Base-by-base conservation (phyloP, 2,888 invertebrate species). In the Sphaeridia pumilis region DNA sequence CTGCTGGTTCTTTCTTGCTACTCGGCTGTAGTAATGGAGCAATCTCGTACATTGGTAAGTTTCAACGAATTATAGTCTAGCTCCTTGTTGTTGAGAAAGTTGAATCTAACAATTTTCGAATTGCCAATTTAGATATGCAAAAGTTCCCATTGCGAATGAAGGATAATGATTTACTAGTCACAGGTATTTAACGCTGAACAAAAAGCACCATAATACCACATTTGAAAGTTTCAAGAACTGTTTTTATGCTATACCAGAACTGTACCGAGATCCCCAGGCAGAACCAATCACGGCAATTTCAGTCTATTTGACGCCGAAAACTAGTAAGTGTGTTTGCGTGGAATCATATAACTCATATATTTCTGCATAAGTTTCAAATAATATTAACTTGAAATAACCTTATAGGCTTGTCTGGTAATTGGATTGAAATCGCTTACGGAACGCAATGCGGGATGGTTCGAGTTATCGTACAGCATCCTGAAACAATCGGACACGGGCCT, bases 371-470 rank as follows among this genome's bases (percentile, higher is more conserved):
- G n/a, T n/a, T n/a, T n/a, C n/a, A n/a, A n/a, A n/a, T n/a, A n/a
- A n/a, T n/a, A n/a, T n/a, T n/a, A n/a, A n/a, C n/a, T n/a, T n/a
- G n/a, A n/a, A n/a, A n/a, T n/a, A n/a, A n/a, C n/a, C n/a, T n/a
- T n/a, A n/a, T 69, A 90, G 93, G 88, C 76, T 76, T 93, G 54
- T 92, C 92, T 72, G 95, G 95, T 42, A 97, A 97, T 73, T 97
- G 97, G 95, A 94, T 98, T 67, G 98, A 98, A 74, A 97, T 98
- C 66, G 98, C 97, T 0, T 98, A 98, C 71, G 98, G 97, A 2
- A 98, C 97, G 0, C 83, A 86, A 62, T 87, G 86, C 20, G 97
- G 97, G 1, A 88, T 88, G 0, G 95, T 98, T 21, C 78, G 95
- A 27, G 93, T 98, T 1, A 95, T 98, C 55, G 95, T 97, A 0